phyloP scores from a whole-genome alignment of 2,888 invertebrate species.

The Aplocera efformata region DNA sequence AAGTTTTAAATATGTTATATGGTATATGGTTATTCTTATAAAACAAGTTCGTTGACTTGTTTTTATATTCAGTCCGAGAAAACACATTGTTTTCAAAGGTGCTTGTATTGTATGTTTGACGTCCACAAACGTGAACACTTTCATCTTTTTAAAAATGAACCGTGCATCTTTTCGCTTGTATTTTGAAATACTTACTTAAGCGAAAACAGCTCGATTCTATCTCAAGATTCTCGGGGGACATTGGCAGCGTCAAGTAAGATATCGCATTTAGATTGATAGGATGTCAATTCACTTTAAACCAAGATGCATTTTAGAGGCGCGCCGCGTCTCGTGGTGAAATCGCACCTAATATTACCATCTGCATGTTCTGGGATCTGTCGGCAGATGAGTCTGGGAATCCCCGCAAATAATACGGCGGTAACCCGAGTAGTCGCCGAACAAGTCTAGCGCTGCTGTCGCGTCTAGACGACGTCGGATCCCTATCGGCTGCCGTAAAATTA shows the following conservation, averaged over 20 bases:
- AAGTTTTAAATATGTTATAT: no score
- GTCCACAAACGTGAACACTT: no score
- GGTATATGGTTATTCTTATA: no score
- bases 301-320: slow-evolving; percentile 44
- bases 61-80: no score
- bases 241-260: slow-evolving; percentile 33
- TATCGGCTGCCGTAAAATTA: slow-evolving; percentile 73
- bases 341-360: slow-evolving; percentile 52
- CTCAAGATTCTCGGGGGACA: slow-evolving; percentile 21
- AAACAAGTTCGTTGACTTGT: no score
- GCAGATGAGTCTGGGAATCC: slow-evolving; percentile 46
- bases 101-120: no score
- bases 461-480: slow-evolving; percentile 73
- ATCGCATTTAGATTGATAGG: slow-evolving; percentile 44
- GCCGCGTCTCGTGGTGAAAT: slow-evolving; percentile 42
- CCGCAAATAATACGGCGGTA: slow-evolving; percentile 31
- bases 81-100: no score
- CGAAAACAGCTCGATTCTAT: slow-evolving; percentile 9
- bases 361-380: slow-evolving; percentile 52
- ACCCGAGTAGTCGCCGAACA: slow-evolving; percentile 53
- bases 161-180: neutral
- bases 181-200: slow-evolving; percentile 11
- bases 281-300: slow-evolving; percentile 49
- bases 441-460: slow-evolving; percentile 65
- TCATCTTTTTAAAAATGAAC: neutral